A percentile compares a stretch with the other conserved stretches of the same genome.
Evolutionary conservation across 2,888 invertebrate genomes (phyloP).

Genomic region (Axea sp.): DNA sequence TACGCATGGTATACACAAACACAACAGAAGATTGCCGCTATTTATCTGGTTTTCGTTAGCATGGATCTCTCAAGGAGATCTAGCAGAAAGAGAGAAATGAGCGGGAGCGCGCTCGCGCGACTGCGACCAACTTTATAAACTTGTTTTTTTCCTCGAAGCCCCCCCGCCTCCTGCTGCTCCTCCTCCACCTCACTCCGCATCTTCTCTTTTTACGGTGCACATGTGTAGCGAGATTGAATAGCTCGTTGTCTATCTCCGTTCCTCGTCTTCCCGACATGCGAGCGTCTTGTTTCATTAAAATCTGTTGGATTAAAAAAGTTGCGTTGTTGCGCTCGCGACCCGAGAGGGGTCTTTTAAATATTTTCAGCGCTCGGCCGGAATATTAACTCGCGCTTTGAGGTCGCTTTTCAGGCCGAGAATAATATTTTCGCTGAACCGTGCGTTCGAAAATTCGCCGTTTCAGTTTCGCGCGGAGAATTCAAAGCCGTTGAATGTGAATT

Average conservation of each 20-base stretch:
- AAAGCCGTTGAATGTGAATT: no score
- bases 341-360: slow-evolving; percentile 23
- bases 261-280: slow-evolving; percentile 10
- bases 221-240: slow-evolving; percentile 48
- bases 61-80: slow-evolving; percentile 60
- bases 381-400: slow-evolving; percentile 6
- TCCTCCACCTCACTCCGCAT: no score
- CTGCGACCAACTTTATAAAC: slow-evolving; percentile 37
- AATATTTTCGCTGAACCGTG: slow-evolving; percentile 1
- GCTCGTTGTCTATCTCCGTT: slow-evolving; percentile 50
- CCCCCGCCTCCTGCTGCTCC: slow-evolving; percentile 5
- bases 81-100: slow-evolving; percentile 50
- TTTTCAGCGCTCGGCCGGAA: slow-evolving; percentile 16
- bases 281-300: slow-evolving; percentile 56
- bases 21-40: slow-evolving; percentile 53
- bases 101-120: slow-evolving; percentile 27
- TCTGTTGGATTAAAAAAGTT: slow-evolving; percentile 51
- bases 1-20: slow-evolving; percentile 54
- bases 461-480: no score
- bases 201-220: slow-evolving; percentile 39
- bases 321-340: slow-evolving; percentile 16
- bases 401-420: slow-evolving; percentile 10
- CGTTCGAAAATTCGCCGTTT: no score
- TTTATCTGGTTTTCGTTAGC: slow-evolving; percentile 62
- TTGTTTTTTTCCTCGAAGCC: slow-evolving; percentile 34